phyloP scores from a whole-genome alignment of 2,797 vertebrate species.

The Girardinus metallicus region DNA sequence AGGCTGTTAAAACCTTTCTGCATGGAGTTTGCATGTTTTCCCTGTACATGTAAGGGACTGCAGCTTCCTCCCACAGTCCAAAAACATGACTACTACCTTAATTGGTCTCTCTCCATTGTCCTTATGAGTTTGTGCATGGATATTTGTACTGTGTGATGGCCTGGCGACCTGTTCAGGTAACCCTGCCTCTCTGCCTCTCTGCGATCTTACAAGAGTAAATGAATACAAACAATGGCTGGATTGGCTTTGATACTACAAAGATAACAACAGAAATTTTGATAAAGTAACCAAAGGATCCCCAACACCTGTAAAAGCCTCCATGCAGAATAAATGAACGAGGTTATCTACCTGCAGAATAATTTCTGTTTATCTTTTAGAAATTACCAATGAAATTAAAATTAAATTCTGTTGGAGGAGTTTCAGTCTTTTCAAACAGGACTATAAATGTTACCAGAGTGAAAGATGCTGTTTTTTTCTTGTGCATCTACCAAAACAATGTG shows the following conservation, averaged over 20 bases:
- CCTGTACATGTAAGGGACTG: neutral
- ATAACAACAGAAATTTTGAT: neutral
- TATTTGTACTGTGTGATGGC: neutral
- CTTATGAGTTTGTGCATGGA: neutral
- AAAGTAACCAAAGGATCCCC: neutral
- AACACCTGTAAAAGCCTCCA: neutral
- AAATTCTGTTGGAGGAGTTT: neutral
- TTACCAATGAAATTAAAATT: neutral
- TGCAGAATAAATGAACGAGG: neutral
- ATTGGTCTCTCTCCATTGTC: neutral
- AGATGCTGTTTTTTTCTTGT: neutral
- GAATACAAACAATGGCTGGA: neutral
- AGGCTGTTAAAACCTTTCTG: neutral
- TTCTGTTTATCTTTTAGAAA: neutral
- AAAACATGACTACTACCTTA: neutral
- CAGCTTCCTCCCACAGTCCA: neutral
- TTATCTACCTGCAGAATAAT: neutral
- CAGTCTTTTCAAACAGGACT: neutral
- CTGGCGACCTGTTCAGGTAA: neutral
- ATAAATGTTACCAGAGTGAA: neutral
- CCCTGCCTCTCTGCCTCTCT: neutral
- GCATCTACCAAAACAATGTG: neutral
- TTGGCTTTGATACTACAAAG: neutral
- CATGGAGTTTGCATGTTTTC: neutral
- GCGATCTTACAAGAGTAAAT: neutral